Conservation (phyloP, 2,113 vertebrate species). For the Synodontis membranacea region DNA sequence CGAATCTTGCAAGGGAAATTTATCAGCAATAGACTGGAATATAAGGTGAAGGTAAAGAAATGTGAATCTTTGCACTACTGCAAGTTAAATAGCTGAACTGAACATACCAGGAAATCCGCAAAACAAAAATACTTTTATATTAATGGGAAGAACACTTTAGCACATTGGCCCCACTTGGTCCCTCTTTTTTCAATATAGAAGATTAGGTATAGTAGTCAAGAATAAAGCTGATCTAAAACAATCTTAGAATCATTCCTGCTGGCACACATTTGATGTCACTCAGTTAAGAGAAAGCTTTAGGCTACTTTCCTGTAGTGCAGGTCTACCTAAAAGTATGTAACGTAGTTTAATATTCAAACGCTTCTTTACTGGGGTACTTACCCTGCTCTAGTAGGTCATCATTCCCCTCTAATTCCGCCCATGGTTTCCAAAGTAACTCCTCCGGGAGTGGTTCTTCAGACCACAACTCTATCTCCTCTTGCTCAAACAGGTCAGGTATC, state of each 20-base stretch:
- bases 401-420: constrained; percentile 58
- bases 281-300: neutral
- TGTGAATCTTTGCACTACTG: neutral
- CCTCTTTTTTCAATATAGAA: neutral
- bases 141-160: neutral
- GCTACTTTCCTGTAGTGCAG: neutral
- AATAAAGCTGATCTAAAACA: neutral
- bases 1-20: neutral
- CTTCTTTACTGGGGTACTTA: constrained; percentile 31
- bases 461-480: neutral
- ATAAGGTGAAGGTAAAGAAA: neutral
- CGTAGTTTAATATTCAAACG: neutral
- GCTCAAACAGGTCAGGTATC: constrained; percentile 57
- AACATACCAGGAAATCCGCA: neutral
- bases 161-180: neutral
- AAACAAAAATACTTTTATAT: neutral
- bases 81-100: neutral
- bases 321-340: neutral
- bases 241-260: neutral
- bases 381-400: constrained; percentile 63
- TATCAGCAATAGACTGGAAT: neutral
- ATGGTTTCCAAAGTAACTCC: constrained; percentile 74
- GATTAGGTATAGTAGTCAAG: neutral
- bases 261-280: neutral
- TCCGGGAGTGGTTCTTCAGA: constrained; percentile 57